phyloP scores from a whole-genome alignment of 2,888 invertebrate genomes.

The Ectemnius continuus region DNA sequence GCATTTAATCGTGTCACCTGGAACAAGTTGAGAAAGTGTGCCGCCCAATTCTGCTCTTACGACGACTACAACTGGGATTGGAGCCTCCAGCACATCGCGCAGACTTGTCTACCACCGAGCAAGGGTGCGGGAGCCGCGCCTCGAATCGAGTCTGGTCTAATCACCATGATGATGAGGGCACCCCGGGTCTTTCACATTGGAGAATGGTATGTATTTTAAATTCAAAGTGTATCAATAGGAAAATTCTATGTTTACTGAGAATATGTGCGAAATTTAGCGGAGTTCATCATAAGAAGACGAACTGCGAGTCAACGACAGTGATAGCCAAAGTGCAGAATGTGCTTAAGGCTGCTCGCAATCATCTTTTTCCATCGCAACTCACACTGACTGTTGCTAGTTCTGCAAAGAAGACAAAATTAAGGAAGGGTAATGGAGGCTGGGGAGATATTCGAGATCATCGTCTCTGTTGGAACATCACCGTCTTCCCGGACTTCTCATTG shows the following conservation, averaged over 20 bases:
- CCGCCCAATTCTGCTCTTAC: constrained; percentile 93
- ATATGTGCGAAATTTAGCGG: constrained; percentile 82
- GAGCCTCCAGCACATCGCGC: constrained; percentile 94
- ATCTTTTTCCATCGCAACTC: constrained; percentile 86
- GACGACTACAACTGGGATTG: constrained; percentile 99
- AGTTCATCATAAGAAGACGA: constrained; percentile 95
- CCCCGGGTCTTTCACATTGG: constrained; percentile 99
- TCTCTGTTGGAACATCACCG: constrained; percentile 80
- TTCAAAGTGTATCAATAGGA: too few relatives aligned
- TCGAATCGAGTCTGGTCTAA: constrained; percentile 80
- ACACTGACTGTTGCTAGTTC: constrained; percentile 84
- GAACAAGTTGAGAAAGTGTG: constrained; percentile 89
- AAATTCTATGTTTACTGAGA: too few relatives aligned
- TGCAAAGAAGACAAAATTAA: constrained; percentile 86
- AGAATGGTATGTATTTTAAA: constrained; percentile 88
- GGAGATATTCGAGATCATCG: constrained; percentile 89
- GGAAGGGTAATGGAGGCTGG: constrained; percentile 98
- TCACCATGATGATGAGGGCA: constrained; percentile 93
- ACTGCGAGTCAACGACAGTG: constrained; percentile 91
- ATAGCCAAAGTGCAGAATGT: constrained; percentile 91
- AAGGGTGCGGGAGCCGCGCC: constrained; percentile 79
- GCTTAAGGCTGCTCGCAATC: constrained; percentile 83
- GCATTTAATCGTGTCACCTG: constrained; percentile 94
- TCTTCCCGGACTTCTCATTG: constrained; percentile 68
- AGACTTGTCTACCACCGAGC: constrained; percentile 85